Base-by-base conservation (phyloP, 2,797 vertebrate species). In the Schizopygopsis malacanthus region DNA sequence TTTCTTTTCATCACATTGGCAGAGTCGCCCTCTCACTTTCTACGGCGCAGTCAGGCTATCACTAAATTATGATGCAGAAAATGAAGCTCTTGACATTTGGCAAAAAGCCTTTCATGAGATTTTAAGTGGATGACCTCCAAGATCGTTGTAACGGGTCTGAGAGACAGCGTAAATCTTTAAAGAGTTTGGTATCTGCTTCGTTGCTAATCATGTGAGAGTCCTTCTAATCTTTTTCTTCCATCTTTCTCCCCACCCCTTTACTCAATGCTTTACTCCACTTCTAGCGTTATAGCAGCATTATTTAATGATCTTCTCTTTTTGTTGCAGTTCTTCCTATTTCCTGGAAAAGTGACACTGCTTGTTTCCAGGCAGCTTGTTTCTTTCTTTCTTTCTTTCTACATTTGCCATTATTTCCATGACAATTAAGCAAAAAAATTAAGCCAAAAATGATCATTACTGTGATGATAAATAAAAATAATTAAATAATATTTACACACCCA, bases 1-100 rank as follows among this genome's bases (percentile, higher is more conserved):
- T 83, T 28, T 83, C 52, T 72, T 82, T 77, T 15, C 16, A 79
- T 25, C 61, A 47, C 47, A 45, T 83, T 25, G 6, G 22, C 45
- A 71, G 16, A 85, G 85, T 65, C 61, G 52, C 82, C 81, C 80
- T 87, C 71, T 83, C 78, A 47, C 56, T 78, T 81, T 81, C 56
- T 73, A 45, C 20, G 9, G 76, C 67, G 69, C 81, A 52, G 76
- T 83, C 75, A 87, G 82, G 85, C 85, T 69, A 79, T 47, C 65
- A 78, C 65, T 79, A 81, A 85, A 90, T 89, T 82, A 81, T 83
- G 85, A 87, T 85, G 85, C 75, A 78, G 56, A 80, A 88, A 87
- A 79, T 79, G 83, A 86, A 72, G 72, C 71, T 43, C 67, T 70
- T 75, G 71, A 73, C 76, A 69, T 82, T 83, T 86, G 47, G 33